These are phyloP conservation scores for Buceros bicornis DNA, from an alignment of 2,797 vertebrate genomes.

Conservation along the genomic window DNA sequence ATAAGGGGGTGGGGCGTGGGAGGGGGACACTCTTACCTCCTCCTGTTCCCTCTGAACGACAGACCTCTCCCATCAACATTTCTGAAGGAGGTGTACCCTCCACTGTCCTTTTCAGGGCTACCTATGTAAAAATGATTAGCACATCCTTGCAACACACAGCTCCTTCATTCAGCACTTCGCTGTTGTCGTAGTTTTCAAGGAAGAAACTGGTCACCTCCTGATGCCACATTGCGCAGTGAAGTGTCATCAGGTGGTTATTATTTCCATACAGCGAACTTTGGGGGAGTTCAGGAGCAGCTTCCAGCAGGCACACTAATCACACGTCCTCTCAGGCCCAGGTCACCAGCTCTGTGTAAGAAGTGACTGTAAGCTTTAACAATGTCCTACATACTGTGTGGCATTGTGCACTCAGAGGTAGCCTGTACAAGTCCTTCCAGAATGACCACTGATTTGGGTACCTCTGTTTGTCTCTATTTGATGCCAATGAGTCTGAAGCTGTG, in stretches of 20 bases:
- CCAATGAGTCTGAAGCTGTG: neutral
- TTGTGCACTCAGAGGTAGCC: neutral
- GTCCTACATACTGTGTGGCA: fast-evolving
- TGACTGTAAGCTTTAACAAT: neutral
- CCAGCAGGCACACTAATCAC: neutral
- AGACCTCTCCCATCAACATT: neutral
- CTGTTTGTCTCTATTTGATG: neutral
- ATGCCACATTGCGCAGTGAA: neutral
- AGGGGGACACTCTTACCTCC: neutral
- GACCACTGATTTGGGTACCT: neutral
- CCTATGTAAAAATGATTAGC: neutral
- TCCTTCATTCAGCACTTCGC: neutral
- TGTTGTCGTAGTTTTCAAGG: neutral
- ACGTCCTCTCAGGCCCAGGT: fast-evolving
- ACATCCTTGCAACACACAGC: neutral
- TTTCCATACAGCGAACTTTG: neutral
- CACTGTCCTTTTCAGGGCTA: neutral
- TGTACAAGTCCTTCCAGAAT: neutral
- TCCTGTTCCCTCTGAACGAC: neutral
- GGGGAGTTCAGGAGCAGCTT: neutral
- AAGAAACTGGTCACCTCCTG: neutral
- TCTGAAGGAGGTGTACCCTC: neutral
- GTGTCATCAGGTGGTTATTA: neutral
- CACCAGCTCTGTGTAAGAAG: neutral
- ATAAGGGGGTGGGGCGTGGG: no score